Evolutionary conservation across 2,797 vertebrate genomes (phyloP), one percentile per base, ranked within the genome.

Genomic region (Sebastes cheni): DNA sequence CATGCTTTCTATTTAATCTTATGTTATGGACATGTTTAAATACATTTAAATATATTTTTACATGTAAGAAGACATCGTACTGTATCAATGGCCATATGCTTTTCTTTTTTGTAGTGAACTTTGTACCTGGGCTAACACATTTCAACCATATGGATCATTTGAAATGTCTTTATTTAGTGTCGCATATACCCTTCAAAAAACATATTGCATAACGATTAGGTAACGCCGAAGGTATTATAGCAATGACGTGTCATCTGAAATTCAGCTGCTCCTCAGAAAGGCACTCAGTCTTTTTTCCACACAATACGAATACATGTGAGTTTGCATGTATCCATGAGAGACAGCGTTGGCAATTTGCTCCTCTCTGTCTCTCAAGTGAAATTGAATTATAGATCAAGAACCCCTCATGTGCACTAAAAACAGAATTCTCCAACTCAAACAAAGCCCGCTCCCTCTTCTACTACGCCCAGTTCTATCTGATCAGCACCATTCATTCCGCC

Each of bases 401-500:
- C 62, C 85, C 80, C 70, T 85, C 54, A 60, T 88, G 80, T 72
- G 81, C 77, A 69, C 68, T 76, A 75, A 86, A 80, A 83, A 32
- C 82, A 84, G 71, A 86, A 85, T 86, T 69, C 46, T 83, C 68
- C 68, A 68, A 71, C 84, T 85, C 79, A 89, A 83, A 92, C 85
- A 85, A 92, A 84, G 86, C 81, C 71, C 12, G 25, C 58, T 83
- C 72, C 62, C 71, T 85, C 61, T 64, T 91, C 83, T 84, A 23
- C 84, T 56, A 70, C 42, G 30, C 74, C 72, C 69, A 25, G 82
- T 84, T 89, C 83, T 86, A 84, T 90, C 83, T 78, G 89, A 93
- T 91, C 84, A 84, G 72, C 79, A 52, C 86, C 91, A 90, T 90
- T 94, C 93, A 94, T 93, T 93, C 85, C 82, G 67, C 91, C 89